Percentiles rank a stretch among this genome's conserved stretches.
Evolutionary conservation across 2,888 invertebrate genomes (phyloP).

Genomic region (Sesia apiformis): DNA sequence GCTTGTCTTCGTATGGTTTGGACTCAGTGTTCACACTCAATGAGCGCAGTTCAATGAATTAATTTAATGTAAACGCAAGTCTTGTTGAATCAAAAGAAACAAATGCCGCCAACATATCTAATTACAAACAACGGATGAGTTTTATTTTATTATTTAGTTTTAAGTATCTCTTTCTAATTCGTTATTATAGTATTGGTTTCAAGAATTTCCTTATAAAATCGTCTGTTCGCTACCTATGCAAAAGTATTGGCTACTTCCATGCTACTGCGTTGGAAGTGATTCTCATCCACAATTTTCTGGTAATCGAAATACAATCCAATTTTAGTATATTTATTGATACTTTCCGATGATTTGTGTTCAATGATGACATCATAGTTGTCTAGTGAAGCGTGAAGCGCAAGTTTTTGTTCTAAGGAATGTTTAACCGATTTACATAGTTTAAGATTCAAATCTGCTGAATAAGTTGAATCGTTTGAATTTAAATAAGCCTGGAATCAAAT

Average conservation of each 20-base stretch:
- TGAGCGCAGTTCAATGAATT: slow-evolving; percentile 51
- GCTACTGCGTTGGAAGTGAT: slow-evolving; percentile 5
- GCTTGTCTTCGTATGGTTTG: slow-evolving; percentile 16
- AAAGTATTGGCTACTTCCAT: slow-evolving; percentile 17
- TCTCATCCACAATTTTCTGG: slow-evolving; percentile 10
- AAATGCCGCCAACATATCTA: no score
- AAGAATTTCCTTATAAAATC: no score
- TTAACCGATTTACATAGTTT: slow-evolving; percentile 39
- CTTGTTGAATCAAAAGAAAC: no score
- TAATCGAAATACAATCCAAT: slow-evolving; percentile 29
- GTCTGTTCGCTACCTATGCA: no score
- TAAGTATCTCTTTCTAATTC: no score
- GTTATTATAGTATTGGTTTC: no score
- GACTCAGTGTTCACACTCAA: slow-evolving; percentile 25
- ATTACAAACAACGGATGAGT: no score
- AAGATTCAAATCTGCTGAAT: slow-evolving; percentile 43
- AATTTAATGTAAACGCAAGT: slow-evolving; percentile 27
- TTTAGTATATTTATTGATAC: slow-evolving; percentile 6
- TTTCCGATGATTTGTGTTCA: slow-evolving; percentile 25
- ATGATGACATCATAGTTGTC: slow-evolving; percentile 34
- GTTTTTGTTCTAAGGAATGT: slow-evolving; percentile 29
- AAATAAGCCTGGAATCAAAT: slow-evolving; percentile 23
- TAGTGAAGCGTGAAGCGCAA: slow-evolving; percentile 26
- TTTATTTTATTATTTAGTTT: no score
- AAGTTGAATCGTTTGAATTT: slow-evolving; percentile 38